Evolutionary conservation across 2,888 invertebrate genomes (phyloP).

Genomic region (Lasius platythorax): DNA sequence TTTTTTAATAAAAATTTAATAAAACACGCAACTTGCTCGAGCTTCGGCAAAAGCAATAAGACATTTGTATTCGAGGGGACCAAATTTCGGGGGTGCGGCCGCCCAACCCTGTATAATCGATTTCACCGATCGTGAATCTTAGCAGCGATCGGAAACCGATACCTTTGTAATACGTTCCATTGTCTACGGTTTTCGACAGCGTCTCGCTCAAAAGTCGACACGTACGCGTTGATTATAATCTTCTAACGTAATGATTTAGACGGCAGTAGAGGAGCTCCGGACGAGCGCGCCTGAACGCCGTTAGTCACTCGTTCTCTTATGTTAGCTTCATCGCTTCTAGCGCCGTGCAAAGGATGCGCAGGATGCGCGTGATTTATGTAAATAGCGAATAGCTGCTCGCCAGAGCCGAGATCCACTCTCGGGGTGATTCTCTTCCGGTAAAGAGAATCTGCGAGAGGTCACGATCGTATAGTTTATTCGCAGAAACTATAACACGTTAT

Average conservation of each 20-base stretch:
- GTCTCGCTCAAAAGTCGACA: constrained; percentile 60
- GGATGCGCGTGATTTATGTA: constrained; percentile 59
- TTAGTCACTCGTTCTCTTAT: constrained; percentile 64
- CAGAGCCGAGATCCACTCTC: constrained; percentile 49
- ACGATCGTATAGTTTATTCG: constrained; percentile 24
- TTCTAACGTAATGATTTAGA: constrained; percentile 75
- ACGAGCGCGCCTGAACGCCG: constrained; percentile 62
- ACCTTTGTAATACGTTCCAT: constrained; percentile 66
- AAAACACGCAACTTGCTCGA: not conserved
- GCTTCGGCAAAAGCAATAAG: not conserved
- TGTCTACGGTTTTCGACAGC: constrained; percentile 67
- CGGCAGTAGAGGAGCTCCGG: constrained; percentile 56
- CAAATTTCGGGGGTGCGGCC: not conserved
- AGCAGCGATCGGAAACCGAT: constrained; percentile 59
- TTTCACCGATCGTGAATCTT: not conserved
- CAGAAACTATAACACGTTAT: constrained; percentile 49
- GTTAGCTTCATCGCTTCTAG: constrained; percentile 65
- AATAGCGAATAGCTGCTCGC: constrained; percentile 66
- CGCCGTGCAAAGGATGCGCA: constrained; percentile 51
- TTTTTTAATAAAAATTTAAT: too few relatives aligned
- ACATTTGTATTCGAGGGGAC: not conserved
- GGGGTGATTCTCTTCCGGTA: constrained; percentile 64
- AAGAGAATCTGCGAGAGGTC: not conserved
- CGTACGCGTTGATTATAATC: constrained; percentile 79
- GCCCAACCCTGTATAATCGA: not conserved